Evolutionary conservation across 2,797 vertebrate species (phyloP).

Genomic region (Erithacus rubecula): DNA sequence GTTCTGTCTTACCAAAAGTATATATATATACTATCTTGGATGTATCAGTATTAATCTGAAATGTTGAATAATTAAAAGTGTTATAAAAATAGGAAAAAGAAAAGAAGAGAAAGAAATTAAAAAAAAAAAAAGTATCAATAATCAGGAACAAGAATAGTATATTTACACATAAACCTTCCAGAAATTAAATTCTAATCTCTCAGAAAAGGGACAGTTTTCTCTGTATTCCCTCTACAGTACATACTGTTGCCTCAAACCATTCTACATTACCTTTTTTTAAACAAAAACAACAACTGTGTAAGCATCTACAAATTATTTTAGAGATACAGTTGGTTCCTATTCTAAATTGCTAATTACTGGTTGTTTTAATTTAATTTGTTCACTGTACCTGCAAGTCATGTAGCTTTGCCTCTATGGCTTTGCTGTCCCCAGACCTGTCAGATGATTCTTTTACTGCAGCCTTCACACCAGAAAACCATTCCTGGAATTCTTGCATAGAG

Average conservation of each 20-base stretch:
- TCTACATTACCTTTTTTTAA: neutral
- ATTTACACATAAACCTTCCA: neutral
- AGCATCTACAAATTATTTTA: neutral
- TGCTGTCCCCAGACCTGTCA: constrained; percentile 89
- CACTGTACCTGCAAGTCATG: constrained; percentile 87
- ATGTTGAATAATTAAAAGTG: neutral
- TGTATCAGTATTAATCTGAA: neutral
- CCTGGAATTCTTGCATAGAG: constrained; percentile 89
- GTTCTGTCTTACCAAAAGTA: neutral
- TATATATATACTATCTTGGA: neutral
- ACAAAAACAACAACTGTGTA: neutral
- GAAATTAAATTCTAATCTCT: neutral
- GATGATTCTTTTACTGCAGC: constrained; percentile 86
- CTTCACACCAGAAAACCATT: constrained; percentile 87
- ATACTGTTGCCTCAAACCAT: neutral
- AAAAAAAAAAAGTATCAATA: neutral
- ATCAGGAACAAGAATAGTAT: neutral
- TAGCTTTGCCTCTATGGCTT: constrained; percentile 88
- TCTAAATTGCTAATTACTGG: neutral
- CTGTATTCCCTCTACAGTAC: neutral
- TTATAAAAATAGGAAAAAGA: neutral
- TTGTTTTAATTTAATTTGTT: neutral
- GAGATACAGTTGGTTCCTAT: neutral
- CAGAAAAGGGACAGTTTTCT: neutral
- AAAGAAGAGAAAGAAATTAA: neutral